These are phyloP conservation scores for Carcinoscorpius rotundicauda DNA, from an alignment of 1,140 invertebrate genomes.

Conservation along the genomic window DNA sequence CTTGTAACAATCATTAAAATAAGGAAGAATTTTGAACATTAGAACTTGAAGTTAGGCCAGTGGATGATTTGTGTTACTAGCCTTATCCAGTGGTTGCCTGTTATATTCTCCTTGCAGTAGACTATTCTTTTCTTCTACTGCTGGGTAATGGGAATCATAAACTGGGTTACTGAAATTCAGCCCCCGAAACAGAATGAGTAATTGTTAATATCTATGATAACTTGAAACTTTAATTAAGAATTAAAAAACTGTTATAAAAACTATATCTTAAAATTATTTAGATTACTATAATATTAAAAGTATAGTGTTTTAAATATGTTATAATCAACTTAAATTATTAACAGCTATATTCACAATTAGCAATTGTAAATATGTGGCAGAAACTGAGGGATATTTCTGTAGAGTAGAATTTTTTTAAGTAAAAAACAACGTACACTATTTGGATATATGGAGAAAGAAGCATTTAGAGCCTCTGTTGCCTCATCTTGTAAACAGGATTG, in stretches of 20 bases:
- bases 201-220: not conserved
- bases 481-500: slow-evolving; percentile 68
- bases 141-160: slow-evolving; percentile 62
- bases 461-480: slow-evolving; percentile 42
- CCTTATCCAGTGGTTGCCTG: too few species aligned
- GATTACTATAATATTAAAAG: too few species aligned
- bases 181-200: slow-evolving; percentile 29
- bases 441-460: slow-evolving; percentile 40
- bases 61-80: too few species aligned
- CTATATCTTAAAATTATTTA: slow-evolving; percentile 7
- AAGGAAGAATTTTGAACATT: too few species aligned
- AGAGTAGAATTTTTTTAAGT: not conserved
- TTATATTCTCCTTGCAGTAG: slow-evolving; percentile 34
- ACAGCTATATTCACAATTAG: too few species aligned
- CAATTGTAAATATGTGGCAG: too few species aligned
- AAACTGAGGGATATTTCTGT: not conserved
- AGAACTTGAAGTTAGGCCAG: too few species aligned
- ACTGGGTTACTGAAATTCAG: slow-evolving; percentile 71
- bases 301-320: too few species aligned
- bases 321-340: too few species aligned
- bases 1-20: too few species aligned
- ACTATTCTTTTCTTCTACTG: slow-evolving; percentile 43
- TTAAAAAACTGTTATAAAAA: slow-evolving; percentile 9
- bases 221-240: not conserved
- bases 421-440: slow-evolving; percentile 40